Percentiles rank a stretch among this genome's conserved stretches.
These are phyloP conservation scores for Siphonodentalium dalli DNA, from an alignment of 2,888 invertebrate species.

Conservation along the genomic window DNA sequence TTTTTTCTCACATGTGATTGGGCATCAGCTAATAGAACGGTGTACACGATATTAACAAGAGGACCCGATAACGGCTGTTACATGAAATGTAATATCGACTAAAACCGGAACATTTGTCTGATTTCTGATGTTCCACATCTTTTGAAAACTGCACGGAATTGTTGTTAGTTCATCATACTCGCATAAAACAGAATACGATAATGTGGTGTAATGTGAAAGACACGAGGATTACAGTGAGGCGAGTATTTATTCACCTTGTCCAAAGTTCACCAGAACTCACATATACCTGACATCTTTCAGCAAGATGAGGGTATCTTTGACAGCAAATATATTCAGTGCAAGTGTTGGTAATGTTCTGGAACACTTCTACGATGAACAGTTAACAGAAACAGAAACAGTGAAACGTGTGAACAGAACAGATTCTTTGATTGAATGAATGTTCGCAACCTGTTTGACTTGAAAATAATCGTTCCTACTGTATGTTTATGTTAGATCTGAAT, in stretches of 20 bases:
- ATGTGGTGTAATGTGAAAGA: conserved; percentile 21
- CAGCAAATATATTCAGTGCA: conserved; percentile 17
- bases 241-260: conserved; percentile 13
- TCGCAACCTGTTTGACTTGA: too few species aligned
- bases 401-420: too few species aligned
- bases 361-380: conserved; percentile 1
- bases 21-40: conserved; percentile 30
- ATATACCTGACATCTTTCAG: conserved; percentile 9
- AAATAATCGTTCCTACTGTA: too few species aligned
- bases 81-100: conserved; percentile 7
- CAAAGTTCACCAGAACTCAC: conserved; percentile 21
- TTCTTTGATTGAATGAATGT: too few species aligned
- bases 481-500: too few species aligned
- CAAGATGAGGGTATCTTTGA: conserved; percentile 19
- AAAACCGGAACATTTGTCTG: conserved; percentile 16
- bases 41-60: too few species aligned
- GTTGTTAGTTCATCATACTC: conserved; percentile 16
- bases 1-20: conserved; percentile 30
- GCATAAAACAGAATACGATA: conserved; percentile 9
- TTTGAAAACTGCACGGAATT: conserved; percentile 22
- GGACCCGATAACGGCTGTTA: too few species aligned
- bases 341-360: conserved; percentile 22
- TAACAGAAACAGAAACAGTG: too few species aligned
- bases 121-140: conserved; percentile 26
- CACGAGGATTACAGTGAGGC: conserved; percentile 22